These are phyloP conservation scores for Coenonympha glycerion DNA, from an alignment of 2,888 invertebrate species.

Conservation along the genomic window DNA sequence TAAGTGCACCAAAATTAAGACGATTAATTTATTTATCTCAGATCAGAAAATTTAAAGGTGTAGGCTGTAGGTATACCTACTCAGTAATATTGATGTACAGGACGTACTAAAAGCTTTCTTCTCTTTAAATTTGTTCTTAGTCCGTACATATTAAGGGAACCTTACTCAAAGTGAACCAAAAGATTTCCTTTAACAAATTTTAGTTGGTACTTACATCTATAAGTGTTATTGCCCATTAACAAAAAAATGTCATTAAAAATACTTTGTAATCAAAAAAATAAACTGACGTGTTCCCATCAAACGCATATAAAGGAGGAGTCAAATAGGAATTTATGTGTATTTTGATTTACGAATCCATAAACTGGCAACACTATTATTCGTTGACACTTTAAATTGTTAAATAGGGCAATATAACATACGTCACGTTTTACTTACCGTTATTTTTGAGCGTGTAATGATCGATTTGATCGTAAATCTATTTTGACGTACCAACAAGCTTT, in stretches of 20 bases:
- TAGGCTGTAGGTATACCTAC: no score
- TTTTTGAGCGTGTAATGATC: conserved; percentile 41
- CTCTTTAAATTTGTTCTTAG: no score
- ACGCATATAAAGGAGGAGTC: conserved; percentile 38
- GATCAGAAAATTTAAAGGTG: no score
- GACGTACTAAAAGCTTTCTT: no score
- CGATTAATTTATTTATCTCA: no score
- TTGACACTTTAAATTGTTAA: conserved; percentile 60
- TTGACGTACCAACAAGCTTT: conserved; percentile 23
- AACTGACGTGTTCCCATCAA: conserved; percentile 48
- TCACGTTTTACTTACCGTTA: conserved; percentile 61
- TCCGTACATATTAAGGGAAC: no score
- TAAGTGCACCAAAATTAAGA: no score
- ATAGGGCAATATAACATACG: conserved; percentile 60
- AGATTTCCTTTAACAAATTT: no score
- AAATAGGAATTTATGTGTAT: conserved; percentile 51
- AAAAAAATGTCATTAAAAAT: background rate
- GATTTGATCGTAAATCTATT: conserved; percentile 39
- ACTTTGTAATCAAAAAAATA: conserved; percentile 24
- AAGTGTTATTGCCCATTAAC: no score
- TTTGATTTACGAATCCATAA: conserved; percentile 65
- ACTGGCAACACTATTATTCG: conserved; percentile 58
- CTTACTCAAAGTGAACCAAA: no score
- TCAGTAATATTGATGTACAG: no score
- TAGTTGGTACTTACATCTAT: no score